A percentile compares a stretch with the other conserved stretches of the same genome.
Evolutionary conservation across 2,113 vertebrate genomes (phyloP).

Genomic region (Neofelis nebulosa): DNA sequence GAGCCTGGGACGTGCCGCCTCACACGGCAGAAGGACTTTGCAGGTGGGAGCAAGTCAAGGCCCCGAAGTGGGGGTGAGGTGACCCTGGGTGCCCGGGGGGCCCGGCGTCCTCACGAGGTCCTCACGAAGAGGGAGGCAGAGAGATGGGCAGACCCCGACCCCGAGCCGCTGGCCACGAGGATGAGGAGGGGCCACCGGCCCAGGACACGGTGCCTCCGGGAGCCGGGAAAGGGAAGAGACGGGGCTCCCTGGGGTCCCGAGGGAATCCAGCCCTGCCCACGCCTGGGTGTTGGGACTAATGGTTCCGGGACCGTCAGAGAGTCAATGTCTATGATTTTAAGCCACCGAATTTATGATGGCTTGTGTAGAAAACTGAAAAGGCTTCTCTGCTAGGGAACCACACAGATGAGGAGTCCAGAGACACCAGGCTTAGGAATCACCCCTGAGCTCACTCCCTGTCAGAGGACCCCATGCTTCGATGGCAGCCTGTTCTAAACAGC

Average conservation of each 20-base stretch:
- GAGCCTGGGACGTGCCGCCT: too few relatives aligned
- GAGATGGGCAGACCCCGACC: neutral
- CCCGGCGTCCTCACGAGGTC: neutral
- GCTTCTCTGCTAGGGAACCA: too few relatives aligned
- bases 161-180: neutral
- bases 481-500: too few relatives aligned
- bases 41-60: neutral
- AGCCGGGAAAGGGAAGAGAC: neutral
- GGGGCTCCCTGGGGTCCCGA: fast-evolving
- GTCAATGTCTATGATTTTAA: too few relatives aligned
- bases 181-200: fast-evolving
- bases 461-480: too few relatives aligned
- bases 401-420: too few relatives aligned
- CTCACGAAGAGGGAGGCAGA: neutral
- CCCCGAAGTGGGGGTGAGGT: too few relatives aligned
- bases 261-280: too few relatives aligned
- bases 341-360: too few relatives aligned
- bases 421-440: too few relatives aligned
- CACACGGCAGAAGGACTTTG: neutral
- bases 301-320: neutral
- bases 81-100: neutral
- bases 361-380: too few relatives aligned
- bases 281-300: neutral
- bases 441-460: too few relatives aligned
- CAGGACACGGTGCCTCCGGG: neutral